Evolutionary conservation across 1,140 invertebrate genomes (phyloP).

Genomic region (Amphibalanus amphitrite): DNA sequence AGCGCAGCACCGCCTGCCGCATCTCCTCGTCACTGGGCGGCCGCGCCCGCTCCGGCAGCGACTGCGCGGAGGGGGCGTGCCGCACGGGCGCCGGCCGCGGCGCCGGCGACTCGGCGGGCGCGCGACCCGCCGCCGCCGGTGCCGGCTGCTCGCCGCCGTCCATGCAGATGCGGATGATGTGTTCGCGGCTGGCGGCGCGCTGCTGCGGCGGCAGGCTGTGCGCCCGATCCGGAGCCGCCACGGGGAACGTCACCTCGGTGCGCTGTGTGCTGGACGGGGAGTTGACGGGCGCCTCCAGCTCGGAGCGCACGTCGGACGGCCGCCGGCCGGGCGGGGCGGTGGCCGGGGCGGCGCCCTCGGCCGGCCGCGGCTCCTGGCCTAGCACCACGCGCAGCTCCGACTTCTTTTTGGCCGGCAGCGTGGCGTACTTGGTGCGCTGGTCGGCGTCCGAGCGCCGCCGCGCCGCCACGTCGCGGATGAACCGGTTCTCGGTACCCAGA

Average conservation of each 20-base stretch:
- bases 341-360: too few species aligned
- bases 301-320: not conserved
- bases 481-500: conserved; percentile 8
- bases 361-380: conserved; percentile 4
- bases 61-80: not conserved
- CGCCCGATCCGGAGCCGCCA: conserved; percentile 24
- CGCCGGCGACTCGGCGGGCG: too few species aligned
- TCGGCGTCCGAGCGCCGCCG: conserved; percentile 9
- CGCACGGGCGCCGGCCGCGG: not conserved
- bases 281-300: not conserved
- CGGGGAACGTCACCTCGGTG: conserved; percentile 39
- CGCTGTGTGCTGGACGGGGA: conserved; percentile 25
- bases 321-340: too few species aligned
- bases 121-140: too few species aligned
- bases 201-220: conserved; percentile 11
- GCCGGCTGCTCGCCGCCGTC: not conserved
- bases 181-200: conserved; percentile 9
- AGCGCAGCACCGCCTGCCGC: not conserved
- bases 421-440: conserved; percentile 37
- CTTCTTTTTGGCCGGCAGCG: conserved; percentile 41
- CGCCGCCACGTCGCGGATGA: conserved; percentile 9
- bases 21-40: not conserved
- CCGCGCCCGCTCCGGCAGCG: not conserved
- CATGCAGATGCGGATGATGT: not conserved
- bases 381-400: conserved; percentile 41